These are phyloP conservation scores for Tuberolachnus salignus DNA, from an alignment of 2,888 invertebrate species.

Conservation along the genomic window DNA sequence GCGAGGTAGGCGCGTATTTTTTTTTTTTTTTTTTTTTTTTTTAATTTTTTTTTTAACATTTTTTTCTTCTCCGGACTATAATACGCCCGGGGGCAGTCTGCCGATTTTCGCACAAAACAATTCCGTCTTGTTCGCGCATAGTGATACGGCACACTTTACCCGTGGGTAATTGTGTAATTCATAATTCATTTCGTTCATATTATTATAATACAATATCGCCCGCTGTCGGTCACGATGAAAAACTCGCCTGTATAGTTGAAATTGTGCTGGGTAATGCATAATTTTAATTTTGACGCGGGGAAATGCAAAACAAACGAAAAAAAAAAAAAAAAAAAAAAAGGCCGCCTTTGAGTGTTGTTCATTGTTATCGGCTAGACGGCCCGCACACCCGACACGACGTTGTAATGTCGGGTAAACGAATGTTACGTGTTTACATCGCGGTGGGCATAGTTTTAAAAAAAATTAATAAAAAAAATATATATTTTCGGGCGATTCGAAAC, in stretches of 20 bases:
- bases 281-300: slow-evolving; percentile 18
- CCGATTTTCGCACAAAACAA: neutral
- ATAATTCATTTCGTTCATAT: neutral
- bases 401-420: slow-evolving; percentile 29
- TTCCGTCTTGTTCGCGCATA: neutral
- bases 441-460: no score
- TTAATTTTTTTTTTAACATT: no score
- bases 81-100: neutral
- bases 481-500: no score
- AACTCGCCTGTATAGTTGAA: neutral
- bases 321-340: neutral
- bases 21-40: no score
- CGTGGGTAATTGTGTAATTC: neutral
- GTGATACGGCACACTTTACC: neutral
- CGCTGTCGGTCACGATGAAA: slow-evolving; percentile 3
- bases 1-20: no score
- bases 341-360: slow-evolving; percentile 9
- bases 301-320: no score
- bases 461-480: no score
- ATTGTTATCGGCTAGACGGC: slow-evolving; percentile 2
- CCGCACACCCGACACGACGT: neutral
- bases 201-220: neutral
- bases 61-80: no score
- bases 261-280: neutral
- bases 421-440: slow-evolving; percentile 9